These are phyloP conservation scores for Oxytorus armatus DNA, from an alignment of 2,888 invertebrate species.

Conservation along the genomic window DNA sequence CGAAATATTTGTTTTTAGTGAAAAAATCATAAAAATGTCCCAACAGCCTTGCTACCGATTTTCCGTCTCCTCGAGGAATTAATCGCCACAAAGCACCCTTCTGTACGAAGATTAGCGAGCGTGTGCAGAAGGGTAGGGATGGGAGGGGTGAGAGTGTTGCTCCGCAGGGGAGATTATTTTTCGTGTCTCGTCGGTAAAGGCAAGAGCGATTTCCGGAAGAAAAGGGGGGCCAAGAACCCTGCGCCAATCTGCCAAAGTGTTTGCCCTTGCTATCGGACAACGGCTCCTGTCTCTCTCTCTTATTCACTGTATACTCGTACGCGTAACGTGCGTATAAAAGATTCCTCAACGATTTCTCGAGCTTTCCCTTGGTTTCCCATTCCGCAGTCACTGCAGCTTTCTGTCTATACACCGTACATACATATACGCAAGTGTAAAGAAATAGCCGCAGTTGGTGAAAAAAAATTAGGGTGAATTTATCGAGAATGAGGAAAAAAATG, in stretches of 20 bases:
- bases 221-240: slow-evolving; percentile 63
- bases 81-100: slow-evolving; percentile 19
- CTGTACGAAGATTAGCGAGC: slow-evolving; percentile 29
- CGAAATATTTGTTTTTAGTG: too few species aligned
- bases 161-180: slow-evolving; percentile 46
- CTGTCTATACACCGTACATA: not conserved
- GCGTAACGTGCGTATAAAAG: not conserved
- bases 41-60: not conserved
- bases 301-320: too few species aligned
- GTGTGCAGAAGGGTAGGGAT: slow-evolving; percentile 2
- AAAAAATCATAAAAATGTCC: not conserved
- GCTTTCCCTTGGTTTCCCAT: not conserved
- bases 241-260: slow-evolving; percentile 77
- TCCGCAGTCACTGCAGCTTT: not conserved
- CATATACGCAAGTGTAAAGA: not conserved
- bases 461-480: slow-evolving; percentile 37
- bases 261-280: slow-evolving; percentile 75
- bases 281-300: slow-evolving; percentile 61
- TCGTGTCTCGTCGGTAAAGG: slow-evolving; percentile 50
- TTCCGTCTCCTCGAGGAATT: slow-evolving; percentile 15
- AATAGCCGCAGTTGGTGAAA: slow-evolving; percentile 6
- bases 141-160: too few species aligned
- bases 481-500: slow-evolving; percentile 38
- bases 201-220: slow-evolving; percentile 73
- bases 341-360: not conserved